Evolutionary conservation across 2,113 vertebrate genomes (phyloP), one percentile per base, ranked within the genome.

Genomic region (Silurus meridionalis): DNA sequence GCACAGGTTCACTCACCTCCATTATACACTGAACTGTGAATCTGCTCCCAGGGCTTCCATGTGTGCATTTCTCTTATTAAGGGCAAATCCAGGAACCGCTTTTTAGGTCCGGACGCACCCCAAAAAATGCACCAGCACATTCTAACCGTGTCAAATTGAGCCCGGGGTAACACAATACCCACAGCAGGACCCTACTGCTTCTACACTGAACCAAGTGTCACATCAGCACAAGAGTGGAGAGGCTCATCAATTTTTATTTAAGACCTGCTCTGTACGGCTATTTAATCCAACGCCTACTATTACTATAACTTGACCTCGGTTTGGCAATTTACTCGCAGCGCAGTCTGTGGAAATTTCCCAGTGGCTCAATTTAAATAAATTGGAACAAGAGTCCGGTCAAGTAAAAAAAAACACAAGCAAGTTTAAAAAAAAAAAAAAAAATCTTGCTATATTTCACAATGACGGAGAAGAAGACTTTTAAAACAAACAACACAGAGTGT

Each of bases 171-270:
- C 79, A 82, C 85, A 89, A 93, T 92, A 91, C 92, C 87, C 93
- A 90, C 91, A 71, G 19, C 85, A 92, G 92, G 91, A 87, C 88
- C 77, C 14, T 2, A 66, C 50, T 60, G 77, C 89, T 46, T 90
- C 64, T 64, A 19, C 48, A 50, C 37, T 64, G 83, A 86, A 85
- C 81, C 8, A 89, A 28, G 23, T 71, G 83, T 90, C 82, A 60
- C 46, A 89, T 89, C 88, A 89, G 86, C 85, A 79, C 85, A 88
- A 85, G 80, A 87, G 58, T 57, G 69, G 78, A 91, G 87, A 87
- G 83, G 90, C 81, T 92, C 89, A 93, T 93, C 92, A 92, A 90
- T 91, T 93, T 90, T 92, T 90, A 90, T 93, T 93, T 92, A 89
- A 91, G 87, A 89, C 57, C 87, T 77, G 87, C 84, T 55, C 80